A percentile compares a stretch with the other conserved stretches of the same genome.
phyloP scores from a whole-genome alignment of 2,113 vertebrate species.

The Dipodomys merriami region DNA sequence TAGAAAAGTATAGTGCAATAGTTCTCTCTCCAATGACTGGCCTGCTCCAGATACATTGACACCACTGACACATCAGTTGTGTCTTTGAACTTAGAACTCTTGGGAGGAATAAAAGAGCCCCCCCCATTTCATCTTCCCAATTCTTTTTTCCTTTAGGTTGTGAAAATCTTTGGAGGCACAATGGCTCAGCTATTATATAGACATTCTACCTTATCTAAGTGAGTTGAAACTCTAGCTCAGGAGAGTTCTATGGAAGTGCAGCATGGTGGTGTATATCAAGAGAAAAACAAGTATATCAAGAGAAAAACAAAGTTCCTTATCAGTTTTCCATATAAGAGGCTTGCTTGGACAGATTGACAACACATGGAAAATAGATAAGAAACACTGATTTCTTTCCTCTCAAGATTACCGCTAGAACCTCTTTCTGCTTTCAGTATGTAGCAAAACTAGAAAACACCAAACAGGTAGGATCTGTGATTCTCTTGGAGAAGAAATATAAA shows the following conservation, averaged over 20 bases:
- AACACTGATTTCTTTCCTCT: slow-evolving; percentile 65
- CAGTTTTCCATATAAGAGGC: slow-evolving; percentile 55
- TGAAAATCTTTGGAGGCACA: slow-evolving; percentile 33
- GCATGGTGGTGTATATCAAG: background rate
- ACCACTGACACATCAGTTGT: background rate
- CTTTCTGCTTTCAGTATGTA: slow-evolving; percentile 44
- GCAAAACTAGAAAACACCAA: slow-evolving; percentile 64
- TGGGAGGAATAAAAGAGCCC: background rate
- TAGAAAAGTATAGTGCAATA: background rate
- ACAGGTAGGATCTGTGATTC: slow-evolving; percentile 60
- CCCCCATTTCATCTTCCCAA: slow-evolving; percentile 31
- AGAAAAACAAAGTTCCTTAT: slow-evolving; percentile 71
- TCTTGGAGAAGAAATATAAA: slow-evolving; percentile 11
- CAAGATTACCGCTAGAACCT: slow-evolving; percentile 18
- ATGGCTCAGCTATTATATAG: slow-evolving; percentile 27
- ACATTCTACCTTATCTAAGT: slow-evolving; percentile 48
- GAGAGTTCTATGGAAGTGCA: slow-evolving; percentile 25
- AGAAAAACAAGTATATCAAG: slow-evolving; percentile 35
- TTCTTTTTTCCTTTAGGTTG: background rate
- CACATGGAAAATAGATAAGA: slow-evolving; percentile 76
- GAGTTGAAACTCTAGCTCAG: slow-evolving; percentile 39
- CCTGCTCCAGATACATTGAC: background rate
- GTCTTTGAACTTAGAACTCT: slow-evolving; percentile 55
- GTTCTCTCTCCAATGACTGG: background rate
- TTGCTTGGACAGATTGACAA: slow-evolving; percentile 69